Evolutionary conservation across 2,888 invertebrate species (phyloP), one percentile per base, ranked within the genome.

Genomic region (Notodromas monacha): DNA sequence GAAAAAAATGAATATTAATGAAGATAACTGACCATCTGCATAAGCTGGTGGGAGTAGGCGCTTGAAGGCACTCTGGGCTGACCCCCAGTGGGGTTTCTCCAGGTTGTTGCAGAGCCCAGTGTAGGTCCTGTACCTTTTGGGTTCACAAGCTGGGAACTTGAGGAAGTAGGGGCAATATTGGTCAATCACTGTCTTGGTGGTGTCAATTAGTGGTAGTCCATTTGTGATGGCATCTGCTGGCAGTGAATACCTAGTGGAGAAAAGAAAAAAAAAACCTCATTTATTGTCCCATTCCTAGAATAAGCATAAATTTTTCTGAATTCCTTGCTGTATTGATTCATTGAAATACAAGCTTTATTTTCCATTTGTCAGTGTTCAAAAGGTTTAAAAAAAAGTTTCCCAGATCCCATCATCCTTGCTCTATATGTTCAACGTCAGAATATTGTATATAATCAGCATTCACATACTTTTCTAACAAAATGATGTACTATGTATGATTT

Each of bases 11-110:
- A n/a, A n/a, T n/a, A n/a, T n/a, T n/a, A n/a, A n/a, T n/a, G n/a
- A n/a, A n/a, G n/a, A n/a, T n/a, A n/a, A n/a, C 38, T 36, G 36
- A 43, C 45, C 45, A 33, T 45, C 41, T n/a, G 41, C 38, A 32
- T 43, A 45, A 26, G 38, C 41, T 6, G 44, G 43, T 3, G 43
- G 39, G 16, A 45, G 33, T 11, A 42, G 39, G 15, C 44, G 33
- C 27, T 42, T 42, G 31, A 44, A 41, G 4, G 42, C 37, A 1
- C 39, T 40, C 26, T 36, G 34, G 12, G 37, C 36, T 8, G 42
- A 36, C 12, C 44, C 43, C 44, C 44, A 44, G 29, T 35, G 34
- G 1, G 43, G 41, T 26, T 41, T 37, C 15, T 44, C 39, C 5
- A 43, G 32, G 32, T 44, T 44, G 37, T 44, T 44, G 35, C 44